A percentile compares a stretch with the other conserved stretches of the same genome.
Evolutionary conservation across 2,888 invertebrate species (phyloP).

Genomic region (Diaphora mendica): DNA sequence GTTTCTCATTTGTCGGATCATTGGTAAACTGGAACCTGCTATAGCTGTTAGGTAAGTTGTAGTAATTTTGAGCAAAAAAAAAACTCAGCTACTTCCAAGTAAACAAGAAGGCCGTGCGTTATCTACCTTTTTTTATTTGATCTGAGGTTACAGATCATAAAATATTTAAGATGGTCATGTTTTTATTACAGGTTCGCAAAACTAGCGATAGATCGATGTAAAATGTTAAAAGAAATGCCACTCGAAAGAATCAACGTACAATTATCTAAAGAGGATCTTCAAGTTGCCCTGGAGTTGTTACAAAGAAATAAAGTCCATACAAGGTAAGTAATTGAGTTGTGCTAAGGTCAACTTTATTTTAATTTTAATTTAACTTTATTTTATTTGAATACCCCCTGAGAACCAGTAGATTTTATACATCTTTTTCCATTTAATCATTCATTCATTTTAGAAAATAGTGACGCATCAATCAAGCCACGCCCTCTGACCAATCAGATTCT

Average conservation of each 20-base stretch:
- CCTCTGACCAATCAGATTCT: too few species aligned
- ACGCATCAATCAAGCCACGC: too few species aligned
- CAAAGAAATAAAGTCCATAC: conserved; percentile 86
- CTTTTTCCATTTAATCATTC: too few species aligned
- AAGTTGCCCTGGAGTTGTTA: conserved; percentile 88
- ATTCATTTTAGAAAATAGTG: too few species aligned
- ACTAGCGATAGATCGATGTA: conserved; percentile 90
- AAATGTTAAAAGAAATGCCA: conserved; percentile 88
- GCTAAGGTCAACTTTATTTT: neutral
- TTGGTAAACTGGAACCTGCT: conserved; percentile 88
- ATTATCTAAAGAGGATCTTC: conserved; percentile 89
- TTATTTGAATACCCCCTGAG: neutral
- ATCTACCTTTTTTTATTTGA: too few species aligned
- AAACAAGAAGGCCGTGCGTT: too few species aligned
- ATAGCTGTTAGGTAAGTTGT: conserved; percentile 67
- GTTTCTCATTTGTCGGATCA: conserved; percentile 89
- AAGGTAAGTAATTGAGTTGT: conserved; percentile 77
- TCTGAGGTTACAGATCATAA: too few species aligned
- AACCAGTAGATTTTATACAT: neutral
- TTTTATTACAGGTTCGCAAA: conserved; percentile 81
- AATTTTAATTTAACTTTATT: too few species aligned
- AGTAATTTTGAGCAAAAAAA: too few species aligned
- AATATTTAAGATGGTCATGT: neutral
- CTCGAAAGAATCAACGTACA: conserved; percentile 88
- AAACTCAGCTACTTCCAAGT: too few species aligned